Conservation (phyloP, 2,113 vertebrate species). For the Microcebus griseorufus region DNA sequence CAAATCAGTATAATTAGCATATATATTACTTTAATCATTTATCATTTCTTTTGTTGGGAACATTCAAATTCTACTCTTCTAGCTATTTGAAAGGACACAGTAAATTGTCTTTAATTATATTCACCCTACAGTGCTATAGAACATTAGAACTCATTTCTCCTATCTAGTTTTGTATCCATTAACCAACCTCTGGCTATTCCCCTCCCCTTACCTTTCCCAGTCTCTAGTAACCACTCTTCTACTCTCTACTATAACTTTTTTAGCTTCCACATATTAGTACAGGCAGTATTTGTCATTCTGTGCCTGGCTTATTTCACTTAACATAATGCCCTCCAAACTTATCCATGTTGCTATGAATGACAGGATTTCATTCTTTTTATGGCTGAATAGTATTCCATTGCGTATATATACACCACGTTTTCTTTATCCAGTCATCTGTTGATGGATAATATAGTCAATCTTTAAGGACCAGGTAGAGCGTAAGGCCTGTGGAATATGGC, state of each 20-base stretch:
- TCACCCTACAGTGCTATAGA: background rate
- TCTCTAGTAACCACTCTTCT: background rate
- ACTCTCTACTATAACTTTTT: background rate
- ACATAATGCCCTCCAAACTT: background rate
- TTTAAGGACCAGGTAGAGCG: background rate
- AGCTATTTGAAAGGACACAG: background rate
- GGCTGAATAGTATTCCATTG: background rate
- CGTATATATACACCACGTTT: background rate
- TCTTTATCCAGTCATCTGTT: background rate
- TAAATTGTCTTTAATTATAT: background rate
- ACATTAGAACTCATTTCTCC: background rate
- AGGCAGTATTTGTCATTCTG: background rate
- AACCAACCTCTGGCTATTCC: background rate
- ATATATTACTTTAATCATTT: background rate
- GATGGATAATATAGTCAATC: background rate
- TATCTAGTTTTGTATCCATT: background rate
- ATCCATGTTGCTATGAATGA: background rate
- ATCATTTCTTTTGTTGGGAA: background rate
- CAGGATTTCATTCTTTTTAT: background rate
- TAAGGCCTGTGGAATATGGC: background rate
- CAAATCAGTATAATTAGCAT: background rate
- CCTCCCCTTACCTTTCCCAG: background rate
- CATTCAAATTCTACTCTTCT: background rate
- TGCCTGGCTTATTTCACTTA: background rate
- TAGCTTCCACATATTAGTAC: background rate